These are phyloP conservation scores for Eurystomus gularis DNA, from an alignment of 2,113 vertebrate species.

Conservation along the genomic window DNA sequence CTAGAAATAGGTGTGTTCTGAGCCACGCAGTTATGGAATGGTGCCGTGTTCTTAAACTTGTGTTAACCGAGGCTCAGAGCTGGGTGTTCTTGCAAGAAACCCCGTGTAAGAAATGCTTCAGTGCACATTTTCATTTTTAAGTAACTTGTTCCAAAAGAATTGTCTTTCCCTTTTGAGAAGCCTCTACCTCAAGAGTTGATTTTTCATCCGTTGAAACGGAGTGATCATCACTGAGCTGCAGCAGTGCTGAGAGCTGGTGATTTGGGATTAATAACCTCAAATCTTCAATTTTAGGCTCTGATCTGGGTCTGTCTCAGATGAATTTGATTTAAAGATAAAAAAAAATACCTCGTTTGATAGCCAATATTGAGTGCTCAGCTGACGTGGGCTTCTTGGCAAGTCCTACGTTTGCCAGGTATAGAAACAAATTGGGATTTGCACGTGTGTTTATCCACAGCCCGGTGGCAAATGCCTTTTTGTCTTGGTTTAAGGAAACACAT, in stretches of 20 bases:
- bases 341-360: too few species aligned
- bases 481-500: fast-evolving
- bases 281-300: not conserved
- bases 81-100: not conserved
- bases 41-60: not conserved
- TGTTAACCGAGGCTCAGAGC: not conserved
- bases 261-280: not conserved
- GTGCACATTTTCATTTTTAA: not conserved
- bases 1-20: not conserved
- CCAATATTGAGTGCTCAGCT: not conserved
- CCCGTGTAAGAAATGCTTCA: not conserved
- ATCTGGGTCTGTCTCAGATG: not conserved
- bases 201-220: not conserved
- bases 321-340: not conserved
- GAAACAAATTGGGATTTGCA: not conserved
- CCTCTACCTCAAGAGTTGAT: not conserved
- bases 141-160: not conserved
- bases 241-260: not conserved
- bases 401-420: not conserved
- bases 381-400: not conserved
- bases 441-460: fast-evolving
- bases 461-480: too few species aligned
- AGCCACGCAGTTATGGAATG: not conserved
- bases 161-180: not conserved
- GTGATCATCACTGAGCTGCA: not conserved